Base-by-base conservation (phyloP, 2,113 vertebrate species). In the Brachyistius frenatus region DNA sequence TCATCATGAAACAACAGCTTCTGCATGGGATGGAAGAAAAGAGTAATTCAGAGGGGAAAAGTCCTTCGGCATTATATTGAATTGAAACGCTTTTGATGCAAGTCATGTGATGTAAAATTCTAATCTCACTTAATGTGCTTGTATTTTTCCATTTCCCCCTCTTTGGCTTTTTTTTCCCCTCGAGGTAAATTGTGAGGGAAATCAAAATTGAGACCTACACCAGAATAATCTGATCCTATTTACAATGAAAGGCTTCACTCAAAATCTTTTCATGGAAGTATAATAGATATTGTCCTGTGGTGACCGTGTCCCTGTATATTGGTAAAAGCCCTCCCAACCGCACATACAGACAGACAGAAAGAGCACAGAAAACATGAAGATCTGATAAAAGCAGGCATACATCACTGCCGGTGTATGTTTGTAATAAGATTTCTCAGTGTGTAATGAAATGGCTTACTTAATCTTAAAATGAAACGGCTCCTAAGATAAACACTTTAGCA, bases 181-280 rank as follows among this genome's bases (percentile, higher is more conserved):
- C 36, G 77, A 90, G 90, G 83, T 88, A 76, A 83, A 91, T 81
- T 75, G 74, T 76, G 66, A 88, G 69, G 53, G 61, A 85, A 91
- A 88, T 82, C 70, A 49, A 82, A 84, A 89, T 66, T 4, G 64
- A 76, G 70, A 63, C 76, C 69, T 66, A 36, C 50, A n/a, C 73
- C 66, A 68, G 63, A 81, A 83, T 84, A 90, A 86, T 88, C 70
- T 63, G 78, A 88, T 92, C 84, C 78, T 68, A 84, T 93, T 88
- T 79, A 78, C 60, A 84, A 84, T 78, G 72, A 88, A 84, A 89
- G 64, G 71, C 76, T 83, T 76, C 66, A 66, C 73, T 85, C 83
- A 52, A 66, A 72, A 80, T 78, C 70, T 76, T 75, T 89, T 87
- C 78, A 83, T 90, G 72, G 68, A 78, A 80, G 72, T 63, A 87